Evolutionary conservation across 1,140 invertebrate genomes (phyloP).

Genomic region (Drosophila ananassae): DNA sequence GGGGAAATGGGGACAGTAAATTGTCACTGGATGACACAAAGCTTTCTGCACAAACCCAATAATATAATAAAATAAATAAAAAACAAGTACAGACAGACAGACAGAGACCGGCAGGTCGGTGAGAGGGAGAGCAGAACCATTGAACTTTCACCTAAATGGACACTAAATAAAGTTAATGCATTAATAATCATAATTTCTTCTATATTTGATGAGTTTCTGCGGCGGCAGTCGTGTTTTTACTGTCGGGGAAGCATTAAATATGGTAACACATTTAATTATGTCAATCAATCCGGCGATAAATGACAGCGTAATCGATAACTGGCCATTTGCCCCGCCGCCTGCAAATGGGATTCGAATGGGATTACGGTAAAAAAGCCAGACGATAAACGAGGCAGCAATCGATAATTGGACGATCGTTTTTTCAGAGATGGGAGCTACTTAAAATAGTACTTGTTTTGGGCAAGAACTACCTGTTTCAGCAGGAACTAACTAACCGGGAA

Average conservation of each 20-base stretch:
- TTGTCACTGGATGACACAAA: conserved; percentile 80
- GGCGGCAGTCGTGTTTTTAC: conserved; percentile 42
- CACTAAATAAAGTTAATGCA: conserved; percentile 60
- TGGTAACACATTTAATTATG: conserved; percentile 70
- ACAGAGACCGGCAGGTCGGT: conserved; percentile 5
- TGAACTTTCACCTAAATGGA: conserved; percentile 48
- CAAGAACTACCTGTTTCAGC: not conserved
- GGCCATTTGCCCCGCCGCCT: conserved; percentile 28
- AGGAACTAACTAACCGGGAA: not conserved
- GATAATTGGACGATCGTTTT: conserved; percentile 23
- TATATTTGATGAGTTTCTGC: conserved; percentile 36
- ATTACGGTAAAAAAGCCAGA: not conserved
- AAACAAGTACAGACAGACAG: conserved; percentile 1
- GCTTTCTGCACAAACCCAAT: conserved; percentile 63
- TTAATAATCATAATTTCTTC: conserved; percentile 72
- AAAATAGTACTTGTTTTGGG: not conserved
- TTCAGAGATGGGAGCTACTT: not conserved
- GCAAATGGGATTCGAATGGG: not conserved
- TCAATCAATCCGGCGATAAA: conserved; percentile 58
- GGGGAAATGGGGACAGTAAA: conserved; percentile 46
- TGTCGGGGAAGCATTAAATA: conserved; percentile 60
- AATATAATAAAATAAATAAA: conserved; percentile 45
- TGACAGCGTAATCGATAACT: conserved; percentile 62
- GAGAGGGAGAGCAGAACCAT: conserved; percentile 6
- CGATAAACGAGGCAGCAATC: conserved; percentile 26